Evolutionary conservation across 92 coral and sea anemone species (phyloP).

Genomic region (Heteractis magnifica): DNA sequence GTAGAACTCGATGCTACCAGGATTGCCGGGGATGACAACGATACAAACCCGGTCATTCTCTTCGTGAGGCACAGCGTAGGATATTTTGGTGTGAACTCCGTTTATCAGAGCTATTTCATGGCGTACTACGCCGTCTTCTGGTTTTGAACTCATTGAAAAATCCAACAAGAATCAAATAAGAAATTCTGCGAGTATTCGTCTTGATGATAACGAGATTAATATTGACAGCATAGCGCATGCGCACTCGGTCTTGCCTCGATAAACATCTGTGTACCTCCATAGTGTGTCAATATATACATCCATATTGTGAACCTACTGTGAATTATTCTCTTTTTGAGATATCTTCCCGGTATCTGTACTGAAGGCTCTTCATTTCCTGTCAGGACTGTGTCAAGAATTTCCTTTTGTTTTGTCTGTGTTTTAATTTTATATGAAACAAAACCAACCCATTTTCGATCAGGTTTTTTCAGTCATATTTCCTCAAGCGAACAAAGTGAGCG

Average conservation of each 20-base stretch:
- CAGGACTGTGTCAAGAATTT: background rate
- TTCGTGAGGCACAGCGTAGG: conserved; percentile 60
- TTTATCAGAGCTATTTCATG: conserved; percentile 69
- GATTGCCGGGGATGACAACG: conserved; percentile 94
- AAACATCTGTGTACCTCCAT: background rate
- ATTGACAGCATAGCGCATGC: conserved; percentile 36
- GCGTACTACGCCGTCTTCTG: conserved; percentile 32
- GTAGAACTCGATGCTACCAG: conserved; percentile 92
- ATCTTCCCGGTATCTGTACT: background rate
- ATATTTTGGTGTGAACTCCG: conserved; percentile 87
- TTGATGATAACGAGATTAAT: background rate
- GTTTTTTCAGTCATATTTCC: too few relatives aligned
- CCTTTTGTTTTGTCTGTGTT: too few relatives aligned
- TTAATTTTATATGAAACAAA: background rate
- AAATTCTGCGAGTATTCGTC: background rate
- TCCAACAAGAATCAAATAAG: background rate
- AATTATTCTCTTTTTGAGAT: background rate
- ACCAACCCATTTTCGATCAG: too few relatives aligned
- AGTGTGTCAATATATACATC: background rate
- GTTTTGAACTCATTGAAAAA: conserved; percentile 13
- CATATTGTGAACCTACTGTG: background rate
- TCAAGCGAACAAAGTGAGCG: too few relatives aligned
- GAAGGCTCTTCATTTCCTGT: background rate
- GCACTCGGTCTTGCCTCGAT: background rate
- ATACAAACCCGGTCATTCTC: conserved; percentile 49